phyloP scores from a whole-genome alignment of 2,888 invertebrate genomes.

The Sicus ferrugineus region DNA sequence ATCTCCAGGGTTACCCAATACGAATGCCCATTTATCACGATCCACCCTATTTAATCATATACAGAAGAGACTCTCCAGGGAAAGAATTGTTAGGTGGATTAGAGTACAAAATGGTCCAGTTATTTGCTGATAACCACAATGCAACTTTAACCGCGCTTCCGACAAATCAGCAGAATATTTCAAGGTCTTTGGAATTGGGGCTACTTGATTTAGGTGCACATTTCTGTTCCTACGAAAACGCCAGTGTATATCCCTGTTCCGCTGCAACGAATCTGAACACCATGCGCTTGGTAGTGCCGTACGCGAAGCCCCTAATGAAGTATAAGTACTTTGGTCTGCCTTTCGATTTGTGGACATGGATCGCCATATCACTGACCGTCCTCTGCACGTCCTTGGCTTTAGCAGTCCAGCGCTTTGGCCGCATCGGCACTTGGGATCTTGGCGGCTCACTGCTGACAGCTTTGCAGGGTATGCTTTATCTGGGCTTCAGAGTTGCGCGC shows the following conservation, averaged over 20 bases:
- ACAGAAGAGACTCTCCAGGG: background rate
- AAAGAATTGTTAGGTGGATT: conserved; percentile 9
- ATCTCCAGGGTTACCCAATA: conserved; percentile 27
- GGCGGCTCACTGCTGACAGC: conserved; percentile 5
- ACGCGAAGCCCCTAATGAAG: background rate
- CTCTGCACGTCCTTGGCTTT: background rate
- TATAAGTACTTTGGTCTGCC: conserved; percentile 27
- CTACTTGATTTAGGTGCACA: background rate
- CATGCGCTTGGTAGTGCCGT: conserved; percentile 26
- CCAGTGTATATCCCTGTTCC: background rate
- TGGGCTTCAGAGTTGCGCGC: background rate
- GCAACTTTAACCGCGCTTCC: background rate
- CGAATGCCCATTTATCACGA: conserved; percentile 20
- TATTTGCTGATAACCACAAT: background rate
- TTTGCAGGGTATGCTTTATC: conserved; percentile 8
- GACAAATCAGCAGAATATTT: background rate
- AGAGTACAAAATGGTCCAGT: background rate
- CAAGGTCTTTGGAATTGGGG: background rate
- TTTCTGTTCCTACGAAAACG: background rate
- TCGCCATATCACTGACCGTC: background rate
- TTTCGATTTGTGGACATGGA: conserved; percentile 22
- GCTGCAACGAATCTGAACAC: background rate
- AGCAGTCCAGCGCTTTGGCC: background rate
- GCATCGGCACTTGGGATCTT: background rate
- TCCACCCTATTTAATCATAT: conserved; percentile 31